Evolutionary conservation across 2,113 vertebrate species (phyloP).

Genomic region (Pterophyllum scalare): DNA sequence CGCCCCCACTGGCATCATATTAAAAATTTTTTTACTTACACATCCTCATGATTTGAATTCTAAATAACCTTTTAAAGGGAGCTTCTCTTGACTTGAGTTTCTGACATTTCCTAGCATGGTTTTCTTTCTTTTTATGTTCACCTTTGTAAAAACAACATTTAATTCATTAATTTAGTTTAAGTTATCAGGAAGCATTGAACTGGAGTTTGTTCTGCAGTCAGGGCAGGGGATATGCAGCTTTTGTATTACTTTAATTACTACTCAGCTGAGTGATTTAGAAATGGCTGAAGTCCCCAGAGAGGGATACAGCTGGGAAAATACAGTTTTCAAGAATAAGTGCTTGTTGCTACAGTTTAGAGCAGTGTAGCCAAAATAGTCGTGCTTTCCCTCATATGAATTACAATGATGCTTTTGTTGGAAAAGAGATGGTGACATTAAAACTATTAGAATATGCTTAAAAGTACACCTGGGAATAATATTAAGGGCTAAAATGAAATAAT

Average conservation of each 20-base stretch:
- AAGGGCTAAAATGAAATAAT: not conserved
- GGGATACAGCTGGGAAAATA: conserved; percentile 2
- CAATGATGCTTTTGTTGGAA: not conserved
- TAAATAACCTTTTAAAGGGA: not conserved
- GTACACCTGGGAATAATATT: not conserved
- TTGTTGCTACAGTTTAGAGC: not conserved
- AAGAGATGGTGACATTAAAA: not conserved
- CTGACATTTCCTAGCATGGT: not conserved
- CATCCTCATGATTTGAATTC: not conserved
- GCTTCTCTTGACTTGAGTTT: not conserved
- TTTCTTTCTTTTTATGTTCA: not conserved
- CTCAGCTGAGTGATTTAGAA: conserved; percentile 43
- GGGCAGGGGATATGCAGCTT: conserved; percentile 22
- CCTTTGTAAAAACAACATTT: conserved; percentile 25
- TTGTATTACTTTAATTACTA: conserved; percentile 54
- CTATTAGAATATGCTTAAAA: not conserved
- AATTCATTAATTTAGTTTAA: conserved; percentile 39
- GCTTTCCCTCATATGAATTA: not conserved
- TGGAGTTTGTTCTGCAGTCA: conserved; percentile 41
- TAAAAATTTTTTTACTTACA: not conserved
- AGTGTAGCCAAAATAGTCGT: not conserved
- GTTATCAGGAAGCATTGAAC: conserved; percentile 37
- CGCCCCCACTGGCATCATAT: not conserved
- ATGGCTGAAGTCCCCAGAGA: conserved; percentile 20
- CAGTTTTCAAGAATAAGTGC: conserved; percentile 6